phyloP scores from a whole-genome alignment of 1,140 invertebrate species.

The Frieseomelitta varia region DNA sequence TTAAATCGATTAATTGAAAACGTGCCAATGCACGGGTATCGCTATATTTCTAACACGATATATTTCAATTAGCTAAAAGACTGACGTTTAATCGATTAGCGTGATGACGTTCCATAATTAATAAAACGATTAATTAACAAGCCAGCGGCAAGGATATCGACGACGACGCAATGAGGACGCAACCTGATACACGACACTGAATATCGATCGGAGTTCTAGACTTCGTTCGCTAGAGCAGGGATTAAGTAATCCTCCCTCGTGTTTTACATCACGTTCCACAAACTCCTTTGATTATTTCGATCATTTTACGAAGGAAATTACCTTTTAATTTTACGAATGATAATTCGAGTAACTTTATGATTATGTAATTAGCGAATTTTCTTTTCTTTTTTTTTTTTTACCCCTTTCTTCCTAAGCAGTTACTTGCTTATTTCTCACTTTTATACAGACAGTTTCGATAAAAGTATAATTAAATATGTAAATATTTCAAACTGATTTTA shows the following conservation, averaged over 20 bases:
- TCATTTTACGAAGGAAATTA: neutral
- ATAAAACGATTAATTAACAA: constrained; percentile 25
- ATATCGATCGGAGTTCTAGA: constrained; percentile 33
- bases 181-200: neutral
- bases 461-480: neutral
- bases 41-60: neutral
- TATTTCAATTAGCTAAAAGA: neutral
- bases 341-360: neutral
- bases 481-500: neutral
- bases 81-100: neutral
- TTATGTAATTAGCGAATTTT: neutral
- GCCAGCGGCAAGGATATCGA: neutral
- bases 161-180: constrained; percentile 1
- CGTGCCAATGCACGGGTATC: neutral
- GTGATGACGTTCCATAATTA: neutral
- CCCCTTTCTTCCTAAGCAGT: too few species aligned
- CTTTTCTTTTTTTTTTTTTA: neutral
- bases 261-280: constrained; percentile 21
- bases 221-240: constrained; percentile 7
- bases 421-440: neutral
- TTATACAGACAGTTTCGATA: neutral
- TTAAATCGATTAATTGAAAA: neutral
- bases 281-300: neutral
- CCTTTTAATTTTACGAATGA: neutral
- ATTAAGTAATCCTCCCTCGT: constrained; percentile 12